Evolutionary conservation across 1,140 invertebrate species (phyloP), one percentile per base, ranked within the genome.

Genomic region (Listronotus bonariensis): DNA sequence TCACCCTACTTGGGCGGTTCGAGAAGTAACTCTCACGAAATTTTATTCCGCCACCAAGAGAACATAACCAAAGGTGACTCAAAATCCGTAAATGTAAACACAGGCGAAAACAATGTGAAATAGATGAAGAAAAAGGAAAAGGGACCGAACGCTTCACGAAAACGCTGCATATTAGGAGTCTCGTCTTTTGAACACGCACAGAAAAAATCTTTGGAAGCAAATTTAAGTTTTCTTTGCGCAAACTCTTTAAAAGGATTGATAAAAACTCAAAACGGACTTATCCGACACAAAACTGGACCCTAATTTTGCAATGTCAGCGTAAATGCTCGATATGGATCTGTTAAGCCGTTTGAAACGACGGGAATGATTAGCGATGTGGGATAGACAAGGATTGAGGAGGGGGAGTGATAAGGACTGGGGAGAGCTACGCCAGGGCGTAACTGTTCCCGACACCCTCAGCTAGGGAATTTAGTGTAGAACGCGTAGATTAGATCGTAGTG

Each of bases 401-500:
- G 51, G 32, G 56, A 68, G 57, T 57, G 45, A 66, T 58, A 57
- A 79, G 79, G 78, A 78, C 75, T 76, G 74, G 76, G 78, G 73
- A 72, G 68, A 77, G 79, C 75, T 74, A 70, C 65, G 72, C 72
- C 67, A 67, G 72, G 75, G 72, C 82, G 82, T 80, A 83, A 81
- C 83, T 82, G 78, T 77, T 76, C 81, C 76, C 79, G 80, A 81
- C 80, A 87, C 84, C 86, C 88, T 91, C 89, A 90, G 88, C 91
- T 92, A 74, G 91, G 91, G 80, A 92, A 92, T 80, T 91, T 92
- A 67, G 86, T 87, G 83, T 92, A 96, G 75, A 94, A 91, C 46
- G 93, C 91, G 84, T 95, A 97, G 68, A 92, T 91, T 69, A 97
- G 87, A 83, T 95, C 92, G 84, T 97, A 97, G 76, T 93, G 92